A percentile compares a stretch with the other conserved stretches of the same genome.
Evolutionary conservation across 2,113 vertebrate genomes (phyloP).

Genomic region (Pelmatolapia mariae): DNA sequence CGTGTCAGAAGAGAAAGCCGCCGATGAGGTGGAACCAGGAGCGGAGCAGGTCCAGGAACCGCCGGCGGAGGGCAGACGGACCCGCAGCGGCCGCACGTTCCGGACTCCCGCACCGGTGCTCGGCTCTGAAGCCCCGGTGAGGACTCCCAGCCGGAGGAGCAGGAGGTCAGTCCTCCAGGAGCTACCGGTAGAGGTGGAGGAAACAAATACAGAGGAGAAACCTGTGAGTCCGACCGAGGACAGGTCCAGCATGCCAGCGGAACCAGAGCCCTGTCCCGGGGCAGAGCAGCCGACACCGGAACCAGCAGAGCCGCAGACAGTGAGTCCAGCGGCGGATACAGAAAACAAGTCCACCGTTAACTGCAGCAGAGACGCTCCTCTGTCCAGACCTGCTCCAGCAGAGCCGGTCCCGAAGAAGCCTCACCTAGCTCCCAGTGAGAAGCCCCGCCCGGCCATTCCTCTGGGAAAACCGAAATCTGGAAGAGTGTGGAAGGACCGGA

Average conservation of each 20-base stretch:
- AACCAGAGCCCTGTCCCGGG: background rate
- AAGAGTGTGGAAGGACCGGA: slow-evolving; percentile 85
- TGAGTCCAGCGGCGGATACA: background rate
- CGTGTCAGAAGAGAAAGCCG: background rate
- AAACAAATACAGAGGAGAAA: background rate
- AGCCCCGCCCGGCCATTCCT: slow-evolving; percentile 31
- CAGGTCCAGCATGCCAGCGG: background rate
- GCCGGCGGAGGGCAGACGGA: slow-evolving; percentile 43
- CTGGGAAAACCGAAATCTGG: slow-evolving; percentile 88
- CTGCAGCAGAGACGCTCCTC: background rate
- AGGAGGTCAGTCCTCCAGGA: slow-evolving; percentile 59
- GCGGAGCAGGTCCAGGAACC: slow-evolving; percentile 7
- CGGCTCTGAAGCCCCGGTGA: background rate
- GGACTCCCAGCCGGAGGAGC: slow-evolving; percentile 52
- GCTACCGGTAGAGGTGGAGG: background rate
- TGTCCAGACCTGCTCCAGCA: background rate
- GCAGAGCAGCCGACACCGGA: background rate
- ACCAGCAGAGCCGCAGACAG: background rate
- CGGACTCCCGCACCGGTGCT: slow-evolving; percentile 37
- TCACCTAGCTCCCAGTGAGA: slow-evolving; percentile 5
- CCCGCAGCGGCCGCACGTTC: slow-evolving; percentile 67
- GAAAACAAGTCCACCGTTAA: background rate
- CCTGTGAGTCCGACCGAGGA: background rate
- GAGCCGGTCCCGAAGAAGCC: slow-evolving; percentile 6
- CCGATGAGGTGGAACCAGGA: background rate